Evolutionary conservation across 2,888 invertebrate genomes (phyloP).

Genomic region (Cantharis nigra): DNA sequence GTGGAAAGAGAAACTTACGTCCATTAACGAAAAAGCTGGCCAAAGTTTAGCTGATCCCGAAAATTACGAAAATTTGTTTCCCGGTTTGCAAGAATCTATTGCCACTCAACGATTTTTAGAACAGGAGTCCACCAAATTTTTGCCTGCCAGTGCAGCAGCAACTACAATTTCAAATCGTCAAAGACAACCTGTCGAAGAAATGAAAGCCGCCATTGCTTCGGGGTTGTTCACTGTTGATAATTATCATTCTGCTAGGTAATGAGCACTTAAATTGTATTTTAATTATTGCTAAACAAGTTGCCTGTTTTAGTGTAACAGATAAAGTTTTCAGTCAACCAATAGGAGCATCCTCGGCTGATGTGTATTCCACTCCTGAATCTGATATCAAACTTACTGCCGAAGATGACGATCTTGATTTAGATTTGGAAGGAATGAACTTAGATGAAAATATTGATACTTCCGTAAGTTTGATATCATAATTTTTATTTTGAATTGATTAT

Average conservation of each 20-base stretch:
- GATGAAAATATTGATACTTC: constrained; percentile 79
- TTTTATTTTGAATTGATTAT: background rate
- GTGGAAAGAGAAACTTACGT: constrained; percentile 83
- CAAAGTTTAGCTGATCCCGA: constrained; percentile 94
- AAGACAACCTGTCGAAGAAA: constrained; percentile 72
- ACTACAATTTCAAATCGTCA: constrained; percentile 65
- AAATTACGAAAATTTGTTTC: constrained; percentile 96
- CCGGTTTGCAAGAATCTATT: constrained; percentile 74
- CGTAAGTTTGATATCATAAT: constrained; percentile 55
- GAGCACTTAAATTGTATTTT: background rate
- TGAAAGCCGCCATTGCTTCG: constrained; percentile 64
- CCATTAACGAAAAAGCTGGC: constrained; percentile 86
- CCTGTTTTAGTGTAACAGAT: constrained; percentile 36
- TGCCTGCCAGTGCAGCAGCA: constrained; percentile 66
- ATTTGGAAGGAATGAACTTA: constrained; percentile 79
- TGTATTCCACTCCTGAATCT: background rate
- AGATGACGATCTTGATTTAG: constrained; percentile 77
- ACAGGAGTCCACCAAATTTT: constrained; percentile 54
- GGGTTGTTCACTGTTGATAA: constrained; percentile 55
- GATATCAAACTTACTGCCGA: constrained; percentile 29
- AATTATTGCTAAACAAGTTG: background rate
- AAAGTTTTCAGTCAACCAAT: constrained; percentile 17
- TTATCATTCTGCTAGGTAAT: background rate
- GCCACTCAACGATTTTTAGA: constrained; percentile 72
- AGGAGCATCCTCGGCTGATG: background rate